Percentiles rank a stretch among this genome's conserved stretches.
Conservation (phyloP, 2,888 invertebrate species). For the Drosophila longiperda region DNA sequence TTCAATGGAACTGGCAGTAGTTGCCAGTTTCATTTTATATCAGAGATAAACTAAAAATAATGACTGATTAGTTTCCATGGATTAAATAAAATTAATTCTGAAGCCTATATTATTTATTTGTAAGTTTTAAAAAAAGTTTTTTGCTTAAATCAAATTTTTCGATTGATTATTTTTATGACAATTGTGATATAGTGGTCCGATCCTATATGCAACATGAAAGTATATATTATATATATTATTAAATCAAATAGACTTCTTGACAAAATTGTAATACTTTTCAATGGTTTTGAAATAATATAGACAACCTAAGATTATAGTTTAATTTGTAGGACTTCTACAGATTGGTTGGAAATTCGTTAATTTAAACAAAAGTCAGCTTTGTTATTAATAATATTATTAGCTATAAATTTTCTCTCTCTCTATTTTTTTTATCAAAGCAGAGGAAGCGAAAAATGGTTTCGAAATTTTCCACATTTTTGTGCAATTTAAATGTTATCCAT, state of each 20-base stretch:
- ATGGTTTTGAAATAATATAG: neutral
- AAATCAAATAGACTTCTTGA: neutral
- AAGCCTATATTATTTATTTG: neutral
- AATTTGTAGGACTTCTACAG: neutral
- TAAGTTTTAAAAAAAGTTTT: neutral
- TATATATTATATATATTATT: too few species aligned
- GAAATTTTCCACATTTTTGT: neutral
- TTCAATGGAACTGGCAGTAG: neutral
- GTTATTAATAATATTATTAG: neutral
- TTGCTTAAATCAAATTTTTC: too few species aligned
- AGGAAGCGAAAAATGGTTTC: accelerated
- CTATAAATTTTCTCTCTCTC: neutral
- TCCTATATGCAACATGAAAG: too few species aligned
- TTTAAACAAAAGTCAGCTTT: neutral
- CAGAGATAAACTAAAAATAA: neutral
- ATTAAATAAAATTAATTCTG: neutral
- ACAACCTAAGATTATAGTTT: neutral
- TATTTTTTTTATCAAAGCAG: neutral
- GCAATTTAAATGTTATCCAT: neutral
- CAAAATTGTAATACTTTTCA: neutral
- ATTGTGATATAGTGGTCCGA: too few species aligned
- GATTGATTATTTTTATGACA: too few species aligned
- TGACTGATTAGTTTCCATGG: neutral
- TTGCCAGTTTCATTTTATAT: neutral
- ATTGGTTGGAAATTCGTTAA: neutral